phyloP scores from a whole-genome alignment of 1,140 invertebrate genomes.

The Eulimnadia texana region DNA sequence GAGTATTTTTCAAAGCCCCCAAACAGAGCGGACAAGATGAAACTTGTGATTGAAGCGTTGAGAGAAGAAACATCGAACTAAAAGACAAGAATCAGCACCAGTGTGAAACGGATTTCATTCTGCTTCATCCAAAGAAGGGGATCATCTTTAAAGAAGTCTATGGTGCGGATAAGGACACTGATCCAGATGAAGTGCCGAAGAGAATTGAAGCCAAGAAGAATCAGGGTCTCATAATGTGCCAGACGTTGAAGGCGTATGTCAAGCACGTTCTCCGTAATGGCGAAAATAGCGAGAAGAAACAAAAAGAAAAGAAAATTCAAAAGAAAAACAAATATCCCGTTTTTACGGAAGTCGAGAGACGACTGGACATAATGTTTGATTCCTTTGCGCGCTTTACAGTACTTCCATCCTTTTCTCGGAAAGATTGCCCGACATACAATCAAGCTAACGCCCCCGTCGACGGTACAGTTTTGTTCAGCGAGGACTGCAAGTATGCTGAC shows the following conservation, averaged over 20 bases:
- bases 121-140: neutral
- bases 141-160: neutral
- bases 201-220: neutral
- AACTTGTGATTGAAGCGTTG: neutral
- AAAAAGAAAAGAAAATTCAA: too few species aligned
- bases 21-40: neutral
- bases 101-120: neutral
- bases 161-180: neutral
- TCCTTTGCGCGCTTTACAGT: neutral
- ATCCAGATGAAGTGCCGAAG: neutral
- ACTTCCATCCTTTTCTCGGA: neutral
- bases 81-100: neutral
- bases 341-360: neutral
- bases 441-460: too few species aligned
- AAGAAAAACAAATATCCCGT: too few species aligned
- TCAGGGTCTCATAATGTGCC: neutral
- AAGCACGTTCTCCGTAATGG: neutral
- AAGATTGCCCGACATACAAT: too few species aligned
- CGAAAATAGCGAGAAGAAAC: neutral
- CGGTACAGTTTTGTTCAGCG: neutral
- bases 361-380: neutral
- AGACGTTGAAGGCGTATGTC: neutral
- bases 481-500: neutral
- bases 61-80: neutral
- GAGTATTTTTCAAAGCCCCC: neutral